phyloP scores from a whole-genome alignment of 2,797 vertebrate species.

The Peromyscus nudipes region DNA sequence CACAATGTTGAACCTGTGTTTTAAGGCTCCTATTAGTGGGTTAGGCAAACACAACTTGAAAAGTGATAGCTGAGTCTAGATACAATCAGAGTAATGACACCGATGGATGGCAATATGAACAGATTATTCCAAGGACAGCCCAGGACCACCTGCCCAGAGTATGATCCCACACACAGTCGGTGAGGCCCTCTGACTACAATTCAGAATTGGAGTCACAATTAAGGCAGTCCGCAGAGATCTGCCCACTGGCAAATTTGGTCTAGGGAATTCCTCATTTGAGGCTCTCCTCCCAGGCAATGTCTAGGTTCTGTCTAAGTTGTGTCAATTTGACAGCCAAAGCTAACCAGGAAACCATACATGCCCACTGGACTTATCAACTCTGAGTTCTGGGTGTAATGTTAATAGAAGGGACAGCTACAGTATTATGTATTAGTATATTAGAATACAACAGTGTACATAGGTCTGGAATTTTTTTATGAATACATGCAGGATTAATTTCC shows the following conservation, averaged over 20 bases:
- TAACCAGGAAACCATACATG: not conserved
- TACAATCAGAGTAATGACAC: not conserved
- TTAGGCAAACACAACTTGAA: not conserved
- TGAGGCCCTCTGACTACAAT: not conserved
- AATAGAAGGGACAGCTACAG: not conserved
- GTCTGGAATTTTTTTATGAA: not conserved
- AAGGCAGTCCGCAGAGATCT: too few relatives aligned
- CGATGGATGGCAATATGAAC: not conserved
- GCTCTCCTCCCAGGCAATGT: not conserved
- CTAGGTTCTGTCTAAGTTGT: too few relatives aligned
- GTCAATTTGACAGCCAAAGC: not conserved
- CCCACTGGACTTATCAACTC: not conserved
- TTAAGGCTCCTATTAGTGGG: not conserved
- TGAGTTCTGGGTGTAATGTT: not conserved
- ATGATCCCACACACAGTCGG: not conserved
- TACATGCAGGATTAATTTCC: constrained; percentile 8
- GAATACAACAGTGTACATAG: not conserved
- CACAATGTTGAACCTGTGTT: not conserved
- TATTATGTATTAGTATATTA: not conserved
- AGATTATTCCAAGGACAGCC: not conserved
- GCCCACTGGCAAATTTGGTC: too few relatives aligned
- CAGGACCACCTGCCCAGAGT: not conserved
- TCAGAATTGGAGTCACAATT: not conserved
- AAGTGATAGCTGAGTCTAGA: not conserved
- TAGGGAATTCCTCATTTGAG: not conserved